These are phyloP conservation scores for Brachymystax lenok DNA, from an alignment of 2,797 vertebrate genomes.

Conservation along the genomic window DNA sequence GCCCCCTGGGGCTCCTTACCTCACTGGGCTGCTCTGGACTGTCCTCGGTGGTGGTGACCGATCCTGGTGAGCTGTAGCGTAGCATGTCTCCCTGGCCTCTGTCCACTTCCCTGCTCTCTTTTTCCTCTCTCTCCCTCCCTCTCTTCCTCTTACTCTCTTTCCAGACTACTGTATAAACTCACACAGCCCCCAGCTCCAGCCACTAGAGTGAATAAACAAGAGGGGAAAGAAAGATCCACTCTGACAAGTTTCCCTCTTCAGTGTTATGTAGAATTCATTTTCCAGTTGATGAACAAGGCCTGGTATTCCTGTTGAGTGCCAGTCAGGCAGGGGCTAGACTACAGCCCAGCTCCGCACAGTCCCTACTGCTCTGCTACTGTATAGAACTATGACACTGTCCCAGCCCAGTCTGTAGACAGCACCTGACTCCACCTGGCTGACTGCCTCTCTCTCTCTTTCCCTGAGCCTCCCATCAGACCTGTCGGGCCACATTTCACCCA, in stretches of 20 bases:
- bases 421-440: slow-evolving; percentile 44
- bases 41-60: slow-evolving; percentile 66
- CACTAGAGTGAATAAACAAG: slow-evolving; percentile 5
- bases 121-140: slow-evolving; percentile 51
- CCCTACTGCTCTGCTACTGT: slow-evolving; percentile 26
- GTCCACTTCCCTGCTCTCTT: slow-evolving; percentile 48
- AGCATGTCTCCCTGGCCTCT: slow-evolving; percentile 71
- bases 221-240: slow-evolving; percentile 61
- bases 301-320: slow-evolving; percentile 26
- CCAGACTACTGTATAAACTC: slow-evolving; percentile 66
- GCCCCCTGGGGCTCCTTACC: slow-evolving; percentile 63
- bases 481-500: slow-evolving; percentile 72
- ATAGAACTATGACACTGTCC: slow-evolving; percentile 40
- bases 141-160: slow-evolving; percentile 70
- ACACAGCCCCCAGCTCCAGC: slow-evolving; percentile 53
- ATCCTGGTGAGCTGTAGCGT: slow-evolving; percentile 64
- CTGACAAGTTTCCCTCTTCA: slow-evolving; percentile 27
- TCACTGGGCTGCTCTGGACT: slow-evolving; percentile 57
- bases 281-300: slow-evolving; percentile 34
- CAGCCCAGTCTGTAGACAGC: slow-evolving; percentile 17
- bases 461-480: slow-evolving; percentile 68
- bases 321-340: slow-evolving; percentile 30
- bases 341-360: slow-evolving; percentile 30
- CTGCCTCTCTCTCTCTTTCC: slow-evolving; percentile 8
- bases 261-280: slow-evolving; percentile 18